Percentiles rank a stretch among this genome's conserved stretches.
phyloP scores from a whole-genome alignment of 2,113 vertebrate species.

The Cavia porcellus region DNA sequence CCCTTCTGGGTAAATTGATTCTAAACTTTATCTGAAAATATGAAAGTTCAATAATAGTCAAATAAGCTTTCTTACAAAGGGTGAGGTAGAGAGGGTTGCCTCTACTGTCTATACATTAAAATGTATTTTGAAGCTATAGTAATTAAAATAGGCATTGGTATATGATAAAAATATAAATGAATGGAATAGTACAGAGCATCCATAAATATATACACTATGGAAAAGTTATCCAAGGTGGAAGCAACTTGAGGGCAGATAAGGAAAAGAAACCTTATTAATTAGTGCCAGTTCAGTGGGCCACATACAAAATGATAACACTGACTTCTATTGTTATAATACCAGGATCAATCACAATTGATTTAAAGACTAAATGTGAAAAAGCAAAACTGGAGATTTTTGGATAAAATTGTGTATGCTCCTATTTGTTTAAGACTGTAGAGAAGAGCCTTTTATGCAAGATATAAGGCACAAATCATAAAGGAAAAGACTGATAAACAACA shows the following conservation, averaged over 20 bases:
- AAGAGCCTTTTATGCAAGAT: neutral
- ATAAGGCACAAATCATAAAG: neutral
- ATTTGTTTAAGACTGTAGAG: neutral
- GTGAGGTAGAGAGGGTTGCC: neutral
- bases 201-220: neutral
- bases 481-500: neutral
- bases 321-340: neutral
- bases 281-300: neutral
- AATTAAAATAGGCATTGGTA: neutral
- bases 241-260: neutral
- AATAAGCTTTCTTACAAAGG: neutral
- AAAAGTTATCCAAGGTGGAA: neutral
- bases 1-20: neutral
- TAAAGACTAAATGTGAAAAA: conserved; percentile 10
- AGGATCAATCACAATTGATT: neutral
- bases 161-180: neutral
- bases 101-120: neutral
- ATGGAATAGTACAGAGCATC: neutral
- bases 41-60: neutral
- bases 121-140: neutral
- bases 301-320: neutral
- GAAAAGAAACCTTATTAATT: neutral
- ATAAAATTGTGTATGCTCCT: neutral
- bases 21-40: neutral
- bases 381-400: neutral